Percentiles rank a stretch among this genome's conserved stretches.
phyloP scores from a whole-genome alignment of 2,888 invertebrate species.

The Pandemis corylana region DNA sequence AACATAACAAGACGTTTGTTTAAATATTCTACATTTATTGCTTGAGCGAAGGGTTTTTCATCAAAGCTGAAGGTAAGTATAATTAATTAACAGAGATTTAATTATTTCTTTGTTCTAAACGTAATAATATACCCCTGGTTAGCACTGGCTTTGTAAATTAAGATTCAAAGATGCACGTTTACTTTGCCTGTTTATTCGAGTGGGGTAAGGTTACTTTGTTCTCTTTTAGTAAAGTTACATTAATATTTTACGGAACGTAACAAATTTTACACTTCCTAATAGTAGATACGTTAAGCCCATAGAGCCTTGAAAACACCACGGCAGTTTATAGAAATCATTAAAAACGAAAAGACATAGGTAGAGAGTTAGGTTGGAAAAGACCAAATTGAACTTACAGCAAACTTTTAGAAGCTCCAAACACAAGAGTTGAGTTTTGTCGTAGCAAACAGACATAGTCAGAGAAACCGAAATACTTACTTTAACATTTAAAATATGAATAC shows the following conservation, averaged over 20 bases:
- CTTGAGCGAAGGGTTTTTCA: conserved; percentile 1
- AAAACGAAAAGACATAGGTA: no score
- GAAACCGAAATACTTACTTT: no score
- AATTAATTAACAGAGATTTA: conserved; percentile 25
- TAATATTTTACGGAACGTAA: background rate
- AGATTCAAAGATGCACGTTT: background rate
- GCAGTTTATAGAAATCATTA: no score
- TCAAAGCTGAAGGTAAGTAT: background rate
- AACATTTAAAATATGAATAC: no score
- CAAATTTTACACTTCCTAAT: background rate
- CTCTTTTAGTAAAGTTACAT: background rate
- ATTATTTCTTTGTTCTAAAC: conserved; percentile 14
- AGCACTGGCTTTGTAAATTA: conserved; percentile 3
- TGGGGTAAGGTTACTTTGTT: background rate
- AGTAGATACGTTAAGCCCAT: no score
- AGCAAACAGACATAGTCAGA: no score
- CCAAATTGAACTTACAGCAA: no score
- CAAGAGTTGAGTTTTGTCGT: no score
- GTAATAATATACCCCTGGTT: background rate
- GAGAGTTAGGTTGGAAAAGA: no score
- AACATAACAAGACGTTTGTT: background rate
- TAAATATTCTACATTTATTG: conserved; percentile 3
- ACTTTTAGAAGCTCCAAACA: no score
- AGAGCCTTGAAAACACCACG: no score
- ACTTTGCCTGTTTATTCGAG: background rate